Conservation (phyloP, 1,140 invertebrate genomes). For the Tribolium castaneum region DNA sequence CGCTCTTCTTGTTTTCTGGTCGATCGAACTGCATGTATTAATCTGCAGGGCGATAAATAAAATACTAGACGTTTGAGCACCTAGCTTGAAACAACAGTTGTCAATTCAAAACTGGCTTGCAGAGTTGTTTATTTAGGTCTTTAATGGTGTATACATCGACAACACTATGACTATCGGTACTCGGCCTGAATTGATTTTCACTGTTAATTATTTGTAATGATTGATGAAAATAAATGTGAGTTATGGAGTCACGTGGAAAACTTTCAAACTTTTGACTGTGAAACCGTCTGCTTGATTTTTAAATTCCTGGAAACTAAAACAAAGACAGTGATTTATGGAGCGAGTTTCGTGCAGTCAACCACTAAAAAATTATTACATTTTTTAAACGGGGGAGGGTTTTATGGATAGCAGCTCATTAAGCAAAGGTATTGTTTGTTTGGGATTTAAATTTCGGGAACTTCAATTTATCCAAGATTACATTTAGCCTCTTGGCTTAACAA, state of each 20-base stretch:
- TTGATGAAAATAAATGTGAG: background rate
- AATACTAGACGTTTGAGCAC: background rate
- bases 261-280: background rate
- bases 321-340: conserved; percentile 19
- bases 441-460: background rate
- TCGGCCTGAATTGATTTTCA: no score
- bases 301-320: conserved; percentile 5
- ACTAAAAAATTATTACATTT: conserved; percentile 1
- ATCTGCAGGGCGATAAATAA: background rate
- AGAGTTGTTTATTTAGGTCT: conserved; percentile 1
- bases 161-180: background rate
- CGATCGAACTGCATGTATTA: no score
- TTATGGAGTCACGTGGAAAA: background rate
- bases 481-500: conserved; percentile 3
- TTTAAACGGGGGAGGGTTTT: background rate
- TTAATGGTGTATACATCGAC: background rate
- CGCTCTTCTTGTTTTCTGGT: background rate
- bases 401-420: background rate
- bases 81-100: background rate
- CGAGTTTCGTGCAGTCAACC: background rate
- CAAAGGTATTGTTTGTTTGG: background rate
- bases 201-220: background rate
- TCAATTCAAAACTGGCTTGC: background rate
- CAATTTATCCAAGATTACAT: background rate
- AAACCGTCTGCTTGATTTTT: background rate